phyloP scores from a whole-genome alignment of 2,797 vertebrate genomes.

The Paedocypris micromegethes region DNA sequence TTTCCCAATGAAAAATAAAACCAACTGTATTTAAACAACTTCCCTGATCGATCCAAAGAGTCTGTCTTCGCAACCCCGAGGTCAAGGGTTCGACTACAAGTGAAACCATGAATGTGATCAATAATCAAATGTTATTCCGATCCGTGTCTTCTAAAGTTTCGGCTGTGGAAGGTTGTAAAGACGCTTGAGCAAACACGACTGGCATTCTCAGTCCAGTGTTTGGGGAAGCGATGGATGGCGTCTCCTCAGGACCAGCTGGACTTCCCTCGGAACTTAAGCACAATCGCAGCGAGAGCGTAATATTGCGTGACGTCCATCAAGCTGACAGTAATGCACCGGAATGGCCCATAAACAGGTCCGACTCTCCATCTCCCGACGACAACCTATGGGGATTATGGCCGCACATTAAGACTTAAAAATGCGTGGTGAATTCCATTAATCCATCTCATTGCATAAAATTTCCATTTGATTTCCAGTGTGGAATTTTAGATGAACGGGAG shows the following conservation, averaged over 20 bases:
- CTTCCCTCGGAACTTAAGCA: slow-evolving; percentile 61
- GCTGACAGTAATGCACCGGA: slow-evolving; percentile 77
- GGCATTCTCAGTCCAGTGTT: slow-evolving; percentile 22
- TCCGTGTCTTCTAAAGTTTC: slow-evolving; percentile 12
- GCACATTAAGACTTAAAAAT: slow-evolving; percentile 76
- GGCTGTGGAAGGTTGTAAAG: slow-evolving; percentile 3
- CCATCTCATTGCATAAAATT: slow-evolving; percentile 78
- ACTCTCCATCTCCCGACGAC: slow-evolving; percentile 68
- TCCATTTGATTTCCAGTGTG: slow-evolving; percentile 75
- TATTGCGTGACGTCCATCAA: slow-evolving; percentile 71
- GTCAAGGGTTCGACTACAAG: no score
- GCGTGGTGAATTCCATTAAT: slow-evolving; percentile 69
- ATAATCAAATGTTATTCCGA: background rate
- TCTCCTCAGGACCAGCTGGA: slow-evolving; percentile 42
- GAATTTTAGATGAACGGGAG: slow-evolving; percentile 77
- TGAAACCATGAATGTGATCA: no score
- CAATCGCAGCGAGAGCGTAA: slow-evolving; percentile 57
- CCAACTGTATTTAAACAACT: no score
- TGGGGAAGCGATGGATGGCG: slow-evolving; percentile 34
- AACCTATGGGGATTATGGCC: slow-evolving; percentile 70
- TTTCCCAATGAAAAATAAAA: no score
- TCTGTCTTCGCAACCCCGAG: no score
- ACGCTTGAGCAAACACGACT: slow-evolving; percentile 20
- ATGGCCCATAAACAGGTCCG: slow-evolving; percentile 73
- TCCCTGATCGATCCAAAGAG: no score